Percentiles rank a stretch among this genome's conserved stretches.
These are phyloP conservation scores for Sparus aurata DNA, from an alignment of 2,797 vertebrate species.

Conservation along the genomic window DNA sequence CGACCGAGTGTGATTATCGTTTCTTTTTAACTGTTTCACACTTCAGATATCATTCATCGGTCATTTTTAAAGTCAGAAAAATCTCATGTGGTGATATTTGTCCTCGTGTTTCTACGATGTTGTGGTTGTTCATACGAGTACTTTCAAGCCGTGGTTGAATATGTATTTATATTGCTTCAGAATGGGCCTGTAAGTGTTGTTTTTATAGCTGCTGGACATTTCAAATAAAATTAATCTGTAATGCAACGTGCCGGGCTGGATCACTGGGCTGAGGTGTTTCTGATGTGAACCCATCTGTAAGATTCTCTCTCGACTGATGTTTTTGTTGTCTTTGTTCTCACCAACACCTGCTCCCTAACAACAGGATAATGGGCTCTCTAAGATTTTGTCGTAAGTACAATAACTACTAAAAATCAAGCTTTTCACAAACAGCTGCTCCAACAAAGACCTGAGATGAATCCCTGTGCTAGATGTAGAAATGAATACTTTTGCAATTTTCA, in stretches of 20 bases:
- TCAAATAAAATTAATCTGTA: constrained; percentile 64
- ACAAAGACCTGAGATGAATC: not conserved
- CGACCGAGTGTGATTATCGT: not conserved
- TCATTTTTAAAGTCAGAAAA: constrained; percentile 23
- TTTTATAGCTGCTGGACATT: constrained; percentile 60
- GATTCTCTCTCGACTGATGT: not conserved
- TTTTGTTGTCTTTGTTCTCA: constrained; percentile 19
- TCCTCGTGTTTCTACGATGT: constrained; percentile 46
- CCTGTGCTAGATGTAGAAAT: not conserved
- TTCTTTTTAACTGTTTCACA: constrained; percentile 25
- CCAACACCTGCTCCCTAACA: constrained; percentile 29
- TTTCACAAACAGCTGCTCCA: not conserved
- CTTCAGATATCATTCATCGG: constrained; percentile 15
- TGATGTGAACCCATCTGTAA: constrained; percentile 28
- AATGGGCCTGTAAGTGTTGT: constrained; percentile 56
- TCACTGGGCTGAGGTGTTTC: not conserved
- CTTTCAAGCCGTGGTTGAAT: constrained; percentile 55
- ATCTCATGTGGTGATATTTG: not conserved
- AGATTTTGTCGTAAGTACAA: constrained; percentile 32
- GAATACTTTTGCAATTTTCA: not conserved
- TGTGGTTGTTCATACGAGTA: constrained; percentile 49
- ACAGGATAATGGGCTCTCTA: not conserved
- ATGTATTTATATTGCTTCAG: constrained; percentile 72
- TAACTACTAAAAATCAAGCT: constrained; percentile 41
- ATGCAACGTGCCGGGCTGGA: constrained; percentile 8